Percentiles rank a stretch among this genome's conserved stretches.
phyloP scores from a whole-genome alignment of 2,113 vertebrate genomes.

The Oreochromis tanganicae region DNA sequence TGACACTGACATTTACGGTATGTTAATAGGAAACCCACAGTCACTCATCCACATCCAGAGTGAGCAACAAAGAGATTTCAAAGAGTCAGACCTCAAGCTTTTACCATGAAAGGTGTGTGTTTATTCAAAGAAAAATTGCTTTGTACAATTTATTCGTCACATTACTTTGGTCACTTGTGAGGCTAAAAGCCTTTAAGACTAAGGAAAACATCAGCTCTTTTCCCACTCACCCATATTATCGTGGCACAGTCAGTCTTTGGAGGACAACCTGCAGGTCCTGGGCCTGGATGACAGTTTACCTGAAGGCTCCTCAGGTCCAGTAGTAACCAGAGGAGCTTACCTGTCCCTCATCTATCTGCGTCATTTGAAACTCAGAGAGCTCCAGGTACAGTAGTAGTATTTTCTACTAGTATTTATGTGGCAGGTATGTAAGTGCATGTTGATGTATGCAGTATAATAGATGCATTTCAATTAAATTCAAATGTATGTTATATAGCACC shows the following conservation, averaged over 20 bases:
- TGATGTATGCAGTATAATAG: neutral
- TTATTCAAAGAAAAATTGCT: neutral
- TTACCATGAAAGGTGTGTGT: constrained; percentile 45
- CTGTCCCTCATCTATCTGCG: constrained; percentile 68
- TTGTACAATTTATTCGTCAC: neutral
- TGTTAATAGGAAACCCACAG: neutral
- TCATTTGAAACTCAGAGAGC: constrained; percentile 67
- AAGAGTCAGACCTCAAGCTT: neutral
- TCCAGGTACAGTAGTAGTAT: constrained; percentile 62
- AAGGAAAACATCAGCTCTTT: neutral
- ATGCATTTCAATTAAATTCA: neutral
- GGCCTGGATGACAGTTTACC: constrained; percentile 46
- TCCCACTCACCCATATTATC: neutral
- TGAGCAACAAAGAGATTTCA: neutral
- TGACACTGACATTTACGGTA: neutral
- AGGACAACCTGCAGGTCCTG: constrained; percentile 47
- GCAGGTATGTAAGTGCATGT: neutral
- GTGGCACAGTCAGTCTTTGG: constrained; percentile 33
- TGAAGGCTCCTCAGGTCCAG: neutral
- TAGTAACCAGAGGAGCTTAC: constrained; percentile 56
- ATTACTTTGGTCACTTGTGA: neutral
- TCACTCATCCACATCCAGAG: neutral
- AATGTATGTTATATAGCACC: no score
- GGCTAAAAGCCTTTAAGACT: neutral
- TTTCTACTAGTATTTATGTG: neutral